These are phyloP conservation scores for Callorhinus ursinus DNA, from an alignment of 2,113 vertebrate genomes.

Conservation along the genomic window DNA sequence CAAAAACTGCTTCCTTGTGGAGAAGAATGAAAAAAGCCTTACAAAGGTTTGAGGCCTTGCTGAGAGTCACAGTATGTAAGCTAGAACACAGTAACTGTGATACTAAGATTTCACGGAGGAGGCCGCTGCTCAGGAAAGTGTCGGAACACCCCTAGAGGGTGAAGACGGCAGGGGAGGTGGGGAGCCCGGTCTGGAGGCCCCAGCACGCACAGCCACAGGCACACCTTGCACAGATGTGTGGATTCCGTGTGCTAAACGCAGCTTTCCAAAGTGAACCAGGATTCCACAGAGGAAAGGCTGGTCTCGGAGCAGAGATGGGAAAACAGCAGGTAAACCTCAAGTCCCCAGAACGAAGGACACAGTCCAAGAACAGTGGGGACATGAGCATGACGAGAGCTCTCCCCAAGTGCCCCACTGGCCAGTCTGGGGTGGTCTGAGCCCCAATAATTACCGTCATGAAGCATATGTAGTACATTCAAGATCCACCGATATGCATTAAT, in stretches of 20 bases:
- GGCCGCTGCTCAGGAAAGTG: not conserved
- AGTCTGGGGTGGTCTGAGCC: no score
- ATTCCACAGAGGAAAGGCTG: not conserved
- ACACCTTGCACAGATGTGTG: not conserved
- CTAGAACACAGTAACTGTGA: accelerated
- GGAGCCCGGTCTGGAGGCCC: no score
- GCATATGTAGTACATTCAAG: not conserved
- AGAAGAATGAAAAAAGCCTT: not conserved
- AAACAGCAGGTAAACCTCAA: not conserved
- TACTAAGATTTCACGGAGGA: no score
- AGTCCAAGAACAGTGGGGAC: not conserved
- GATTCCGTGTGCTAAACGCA: no score
- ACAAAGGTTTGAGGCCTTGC: not conserved
- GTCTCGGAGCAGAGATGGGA: not conserved
- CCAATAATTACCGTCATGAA: not conserved
- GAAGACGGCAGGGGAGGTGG: not conserved
- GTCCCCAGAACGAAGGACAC: not conserved
- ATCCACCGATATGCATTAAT: not conserved
- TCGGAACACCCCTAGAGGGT: no score
- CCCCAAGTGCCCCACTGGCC: not conserved
- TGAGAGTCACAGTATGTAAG: not conserved
- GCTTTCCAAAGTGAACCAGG: not conserved
- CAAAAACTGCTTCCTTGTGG: not conserved
- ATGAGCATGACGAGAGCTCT: accelerated
- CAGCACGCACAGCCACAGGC: no score